Percentiles rank a stretch among this genome's conserved stretches.
Evolutionary conservation across 2,888 invertebrate genomes (phyloP).

Genomic region (Parnassius mnemosyne): DNA sequence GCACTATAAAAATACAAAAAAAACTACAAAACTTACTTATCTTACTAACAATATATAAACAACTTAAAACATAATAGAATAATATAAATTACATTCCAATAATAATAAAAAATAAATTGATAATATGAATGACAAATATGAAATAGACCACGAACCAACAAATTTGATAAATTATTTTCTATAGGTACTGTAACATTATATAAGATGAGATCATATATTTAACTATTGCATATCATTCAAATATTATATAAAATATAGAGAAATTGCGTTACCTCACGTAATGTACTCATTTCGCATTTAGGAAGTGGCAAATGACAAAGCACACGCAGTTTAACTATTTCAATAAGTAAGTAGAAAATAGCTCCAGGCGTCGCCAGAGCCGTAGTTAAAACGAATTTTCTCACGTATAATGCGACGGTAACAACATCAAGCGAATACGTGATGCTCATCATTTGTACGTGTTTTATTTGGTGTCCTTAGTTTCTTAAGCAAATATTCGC

Average conservation of each 20-base stretch:
- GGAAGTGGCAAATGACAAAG: constrained; percentile 47
- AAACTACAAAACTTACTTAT: no score
- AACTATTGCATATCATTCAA: constrained; percentile 14
- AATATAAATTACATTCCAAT: no score
- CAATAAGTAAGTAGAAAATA: constrained; percentile 42
- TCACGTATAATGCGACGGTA: constrained; percentile 65
- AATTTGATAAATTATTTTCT: no score
- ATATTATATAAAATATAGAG: constrained; percentile 31
- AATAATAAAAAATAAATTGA: no score
- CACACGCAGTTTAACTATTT: constrained; percentile 43
- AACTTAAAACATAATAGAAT: no score
- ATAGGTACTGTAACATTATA: neutral
- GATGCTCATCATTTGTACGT: constrained; percentile 54
- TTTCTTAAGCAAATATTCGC: constrained; percentile 27
- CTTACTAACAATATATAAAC: no score
- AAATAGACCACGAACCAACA: no score
- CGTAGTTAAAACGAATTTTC: constrained; percentile 62
- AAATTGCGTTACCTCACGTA: constrained; percentile 48
- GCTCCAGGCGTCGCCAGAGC: constrained; percentile 32
- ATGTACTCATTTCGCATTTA: constrained; percentile 48
- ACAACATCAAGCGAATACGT: constrained; percentile 56
- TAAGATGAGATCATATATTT: constrained; percentile 16
- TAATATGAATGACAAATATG: no score
- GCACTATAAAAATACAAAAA: no score
- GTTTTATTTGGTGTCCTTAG: constrained; percentile 43